Base-by-base conservation (phyloP, 2,797 vertebrate genomes). In the Sebastes vulpes region DNA sequence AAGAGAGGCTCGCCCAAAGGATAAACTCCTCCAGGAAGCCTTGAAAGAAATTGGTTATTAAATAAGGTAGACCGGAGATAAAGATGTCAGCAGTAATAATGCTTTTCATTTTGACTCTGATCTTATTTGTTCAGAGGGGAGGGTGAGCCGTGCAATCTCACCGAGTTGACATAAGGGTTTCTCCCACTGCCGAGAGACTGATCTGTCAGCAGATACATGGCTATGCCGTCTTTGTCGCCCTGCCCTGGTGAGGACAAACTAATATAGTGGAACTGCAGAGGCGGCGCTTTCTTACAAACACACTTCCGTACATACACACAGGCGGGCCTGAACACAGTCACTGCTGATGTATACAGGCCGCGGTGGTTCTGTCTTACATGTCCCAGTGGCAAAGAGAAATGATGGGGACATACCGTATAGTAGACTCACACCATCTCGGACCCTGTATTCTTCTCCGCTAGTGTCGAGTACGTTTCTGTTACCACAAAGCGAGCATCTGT, bases 31-130 rank as follows among this genome's bases (percentile, higher is more conserved):
- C 82, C 67, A 92, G 92, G 90, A 93, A 84, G 87, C 82, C 83
- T 82, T 58, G 77, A 82, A 89, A 92, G 80, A 90, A 93, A 92
- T 88, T 87, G 92, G 76, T 92, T 94, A 92, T 95, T 93, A 92
- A 93, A 93, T 93, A 90, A 92, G 91, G 87, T 76, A 86, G 87
- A 81, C 67, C 25, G 10, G 70, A 93, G 92, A 94, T 89, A 92
- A 93, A 92, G 90, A 93, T 86, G 93, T 92, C 93, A 92, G 89
- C 91, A 87, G 84, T 90, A 94, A 94, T 95, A 93, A 95, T 90
- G 91, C 85, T 87, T 91, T 92, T 94, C 85, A 89, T 93, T 94
- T 89, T 89, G 86, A 89, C 90, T 91, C 72, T 89, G 92, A 94
- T 94, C 87, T 85, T 93, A 91, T 95, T 94, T 94, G 92, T 90